Percentiles rank a stretch among this genome's conserved stretches.
These are phyloP conservation scores for Drosophila anceps DNA, from an alignment of 2,888 invertebrate species.

Conservation along the genomic window DNA sequence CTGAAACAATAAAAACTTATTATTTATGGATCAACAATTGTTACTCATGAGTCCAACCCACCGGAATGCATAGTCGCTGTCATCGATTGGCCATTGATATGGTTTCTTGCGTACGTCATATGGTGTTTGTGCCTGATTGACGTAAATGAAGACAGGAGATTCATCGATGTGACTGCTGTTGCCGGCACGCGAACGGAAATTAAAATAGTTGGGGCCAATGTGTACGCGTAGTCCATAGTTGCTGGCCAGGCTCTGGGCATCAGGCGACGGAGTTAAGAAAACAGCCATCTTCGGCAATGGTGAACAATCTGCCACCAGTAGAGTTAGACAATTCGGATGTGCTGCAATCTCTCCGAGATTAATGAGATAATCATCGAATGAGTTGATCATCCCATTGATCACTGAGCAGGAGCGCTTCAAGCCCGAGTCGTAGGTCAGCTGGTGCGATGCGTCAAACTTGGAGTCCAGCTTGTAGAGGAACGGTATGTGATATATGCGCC, in stretches of 20 bases:
- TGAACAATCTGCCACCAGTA: slow-evolving; percentile 84
- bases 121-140: slow-evolving; percentile 79
- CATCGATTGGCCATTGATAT: slow-evolving; percentile 84
- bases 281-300: slow-evolving; percentile 83
- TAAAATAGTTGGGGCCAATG: slow-evolving; percentile 83
- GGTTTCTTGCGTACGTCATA: slow-evolving; percentile 80
- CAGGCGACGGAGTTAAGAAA: slow-evolving; percentile 76
- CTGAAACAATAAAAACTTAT: slow-evolving; percentile 48
- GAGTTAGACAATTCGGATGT: slow-evolving; percentile 77
- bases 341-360: slow-evolving; percentile 76
- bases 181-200: slow-evolving; percentile 68
- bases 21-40: background rate
- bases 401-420: slow-evolving; percentile 84
- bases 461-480: slow-evolving; percentile 84
- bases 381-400: slow-evolving; percentile 84
- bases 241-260: slow-evolving; percentile 53
- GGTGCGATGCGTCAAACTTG: slow-evolving; percentile 84
- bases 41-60: slow-evolving; percentile 51
- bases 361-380: slow-evolving; percentile 84
- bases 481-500: slow-evolving; percentile 84
- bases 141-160: slow-evolving; percentile 77
- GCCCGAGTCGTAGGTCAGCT: slow-evolving; percentile 83
- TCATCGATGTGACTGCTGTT: slow-evolving; percentile 65
- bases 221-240: slow-evolving; percentile 84
- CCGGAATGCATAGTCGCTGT: slow-evolving; percentile 85